Evolutionary conservation across 2,888 invertebrate species (phyloP), one percentile per base, ranked within the genome.

Genomic region (Anoncus sp.): DNA sequence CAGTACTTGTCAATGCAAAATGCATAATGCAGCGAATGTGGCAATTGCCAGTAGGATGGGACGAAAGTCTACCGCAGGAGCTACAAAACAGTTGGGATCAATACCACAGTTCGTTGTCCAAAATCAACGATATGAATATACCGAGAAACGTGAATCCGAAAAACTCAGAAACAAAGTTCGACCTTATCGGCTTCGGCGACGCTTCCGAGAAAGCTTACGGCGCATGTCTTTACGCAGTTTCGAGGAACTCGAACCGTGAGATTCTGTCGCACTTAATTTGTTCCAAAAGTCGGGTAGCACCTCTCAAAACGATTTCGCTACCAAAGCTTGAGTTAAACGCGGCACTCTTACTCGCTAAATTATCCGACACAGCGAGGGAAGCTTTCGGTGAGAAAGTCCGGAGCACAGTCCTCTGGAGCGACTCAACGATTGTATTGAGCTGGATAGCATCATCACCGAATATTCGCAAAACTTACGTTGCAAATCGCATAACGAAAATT

Each of bases 151-250:
- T 75, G 0, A 57, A 22, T 55, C 66, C 65, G 9, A 18, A 27
- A 7, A 73, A 73, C 22, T 14, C 3, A 7, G 20, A 27, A 0
- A 49, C 10, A 9, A 43, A 18, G 3, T 75, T 79, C 20, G 55
- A 66, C 27, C 24, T 85, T 1, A 78, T 83, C 43, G 84, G 84
- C 0, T 84, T 85, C 62, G 35, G 77, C 1, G 85, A 86, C 47
- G 80, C 84, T 0, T 81, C 80, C 2, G 77, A 80, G 24, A 55
- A 18, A 9, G 83, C 78, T 2, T 31, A 31, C 31, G 31, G 31
- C 3, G 31, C 31, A 31, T 31, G 31, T 31, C 3, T 31, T 31
- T 31, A 31, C 31, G 31, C 31, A 3, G 3, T 7, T 5, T 31
- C 31, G 31, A 31, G 3, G 4, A 31, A 31, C 31, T 5, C 7